Evolutionary conservation across 2,888 invertebrate genomes (phyloP).

Genomic region (Cephus sareptanus): DNA sequence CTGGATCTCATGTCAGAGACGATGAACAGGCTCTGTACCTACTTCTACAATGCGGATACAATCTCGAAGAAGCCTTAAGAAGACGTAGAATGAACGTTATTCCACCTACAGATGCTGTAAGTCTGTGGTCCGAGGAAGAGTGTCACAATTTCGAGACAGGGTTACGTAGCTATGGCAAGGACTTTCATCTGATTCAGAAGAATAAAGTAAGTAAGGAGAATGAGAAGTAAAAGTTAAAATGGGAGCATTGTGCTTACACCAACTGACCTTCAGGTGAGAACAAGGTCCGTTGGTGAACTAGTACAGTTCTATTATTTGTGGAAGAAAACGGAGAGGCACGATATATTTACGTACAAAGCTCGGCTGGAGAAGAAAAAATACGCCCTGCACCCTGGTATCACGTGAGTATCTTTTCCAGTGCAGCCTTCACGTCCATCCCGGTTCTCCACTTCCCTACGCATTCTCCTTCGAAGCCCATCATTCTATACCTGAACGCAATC

Average conservation of each 20-base stretch:
- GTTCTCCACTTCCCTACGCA: neutral
- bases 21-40: constrained; percentile 92
- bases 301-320: constrained; percentile 97
- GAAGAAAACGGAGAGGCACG: constrained; percentile 99
- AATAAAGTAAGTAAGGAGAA: constrained; percentile 76
- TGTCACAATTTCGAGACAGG: constrained; percentile 97
- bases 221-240: neutral
- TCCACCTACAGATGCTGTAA: constrained; percentile 78
- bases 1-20: constrained; percentile 83
- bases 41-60: constrained; percentile 93
- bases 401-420: constrained; percentile 68
- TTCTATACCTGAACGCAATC: neutral
- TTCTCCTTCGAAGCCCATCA: neutral
- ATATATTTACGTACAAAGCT: constrained; percentile 89
- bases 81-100: constrained; percentile 81
- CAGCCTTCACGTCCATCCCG: neutral
- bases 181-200: constrained; percentile 94
- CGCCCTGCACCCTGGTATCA: constrained; percentile 89
- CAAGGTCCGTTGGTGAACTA: constrained; percentile 94
- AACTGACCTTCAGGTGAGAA: constrained; percentile 74
- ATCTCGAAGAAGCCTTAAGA: constrained; percentile 91
- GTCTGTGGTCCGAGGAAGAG: constrained; percentile 97
- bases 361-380: constrained; percentile 93
- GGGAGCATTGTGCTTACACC: neutral
- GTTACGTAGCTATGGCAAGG: constrained; percentile 92